phyloP scores from a whole-genome alignment of 2,888 invertebrate species.

The Meteorus cinctellus region DNA sequence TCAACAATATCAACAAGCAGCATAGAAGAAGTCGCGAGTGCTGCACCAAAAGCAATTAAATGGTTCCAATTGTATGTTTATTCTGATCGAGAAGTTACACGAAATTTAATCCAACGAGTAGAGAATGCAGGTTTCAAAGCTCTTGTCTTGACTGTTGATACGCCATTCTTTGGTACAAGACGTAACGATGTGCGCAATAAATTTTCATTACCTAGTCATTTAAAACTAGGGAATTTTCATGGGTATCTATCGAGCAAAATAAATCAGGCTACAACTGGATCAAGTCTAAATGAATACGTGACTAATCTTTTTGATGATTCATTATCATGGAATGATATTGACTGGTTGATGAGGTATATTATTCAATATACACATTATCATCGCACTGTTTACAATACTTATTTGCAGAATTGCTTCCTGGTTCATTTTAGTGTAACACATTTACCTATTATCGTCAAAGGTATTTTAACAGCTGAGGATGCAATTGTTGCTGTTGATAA shows the following conservation, averaged over 20 bases:
- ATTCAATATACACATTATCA: background rate
- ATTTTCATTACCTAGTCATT: constrained; percentile 86
- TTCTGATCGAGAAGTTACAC: constrained; percentile 83
- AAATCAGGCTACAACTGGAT: constrained; percentile 76
- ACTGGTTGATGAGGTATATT: constrained; percentile 84
- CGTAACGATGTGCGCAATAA: constrained; percentile 88
- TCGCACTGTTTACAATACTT: background rate
- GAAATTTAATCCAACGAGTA: constrained; percentile 83
- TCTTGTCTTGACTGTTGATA: constrained; percentile 90
- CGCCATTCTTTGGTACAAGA: constrained; percentile 89
- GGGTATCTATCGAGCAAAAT: constrained; percentile 75
- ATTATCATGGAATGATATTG: constrained; percentile 89
- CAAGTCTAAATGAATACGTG: constrained; percentile 87
- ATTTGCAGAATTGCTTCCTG: background rate
- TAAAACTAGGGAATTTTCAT: constrained; percentile 89
- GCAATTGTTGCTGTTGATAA: constrained; percentile 83
- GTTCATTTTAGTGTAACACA: constrained; percentile 78
- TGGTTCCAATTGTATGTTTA: constrained; percentile 97
- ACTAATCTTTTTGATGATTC: constrained; percentile 85
- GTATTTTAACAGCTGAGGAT: constrained; percentile 90
- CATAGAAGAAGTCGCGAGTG: constrained; percentile 88
- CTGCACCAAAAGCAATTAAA: constrained; percentile 83
- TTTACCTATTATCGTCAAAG: constrained; percentile 90
- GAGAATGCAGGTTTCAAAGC: constrained; percentile 91
- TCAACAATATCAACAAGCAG: constrained; percentile 92